These are phyloP conservation scores for Pachyrhynchus sulphureomaculatus DNA, from an alignment of 1,140 invertebrate genomes.

Conservation along the genomic window DNA sequence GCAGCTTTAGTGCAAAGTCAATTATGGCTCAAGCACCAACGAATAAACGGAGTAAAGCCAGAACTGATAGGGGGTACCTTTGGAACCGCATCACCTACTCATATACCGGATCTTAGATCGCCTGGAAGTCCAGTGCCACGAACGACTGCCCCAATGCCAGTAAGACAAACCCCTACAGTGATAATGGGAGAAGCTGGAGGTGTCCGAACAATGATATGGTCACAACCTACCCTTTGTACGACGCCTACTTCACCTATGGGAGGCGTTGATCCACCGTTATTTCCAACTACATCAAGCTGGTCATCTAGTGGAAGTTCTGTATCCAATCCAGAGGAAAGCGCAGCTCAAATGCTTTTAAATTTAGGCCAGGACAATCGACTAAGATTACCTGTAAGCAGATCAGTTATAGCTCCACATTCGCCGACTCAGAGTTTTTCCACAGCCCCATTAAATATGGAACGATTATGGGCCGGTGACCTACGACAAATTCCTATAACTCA, in stretches of 20 bases:
- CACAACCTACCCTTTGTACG: slow-evolving; percentile 62
- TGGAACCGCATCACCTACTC: slow-evolving; percentile 60
- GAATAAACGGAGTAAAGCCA: slow-evolving; percentile 75
- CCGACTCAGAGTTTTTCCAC: slow-evolving; percentile 49
- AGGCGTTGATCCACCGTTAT: slow-evolving; percentile 43
- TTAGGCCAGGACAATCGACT: slow-evolving; percentile 62
- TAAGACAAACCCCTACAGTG: slow-evolving; percentile 77
- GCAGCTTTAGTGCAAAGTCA: slow-evolving; percentile 55
- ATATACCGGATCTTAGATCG: slow-evolving; percentile 64
- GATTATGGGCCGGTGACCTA: slow-evolving; percentile 84
- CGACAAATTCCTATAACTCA: slow-evolving; percentile 79
- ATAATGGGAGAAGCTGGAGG: slow-evolving; percentile 90
- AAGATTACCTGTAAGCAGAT: slow-evolving; percentile 31
- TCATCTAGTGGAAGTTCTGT: slow-evolving; percentile 49
- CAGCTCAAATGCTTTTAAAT: slow-evolving; percentile 76
- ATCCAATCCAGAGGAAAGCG: slow-evolving; percentile 64
- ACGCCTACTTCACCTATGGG: slow-evolving; percentile 44
- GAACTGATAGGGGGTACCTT: slow-evolving; percentile 73
- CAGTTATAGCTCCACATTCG: slow-evolving; percentile 34
- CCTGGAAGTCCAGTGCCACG: slow-evolving; percentile 48
- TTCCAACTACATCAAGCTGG: slow-evolving; percentile 43
- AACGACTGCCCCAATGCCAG: slow-evolving; percentile 58
- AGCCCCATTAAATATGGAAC: slow-evolving; percentile 84
- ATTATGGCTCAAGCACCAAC: slow-evolving; percentile 62
- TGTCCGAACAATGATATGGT: slow-evolving; percentile 90